Percentiles rank a stretch among this genome's conserved stretches.
Conservation (phyloP, 2,888 invertebrate genomes). For the Dicranocentrus wangi region DNA sequence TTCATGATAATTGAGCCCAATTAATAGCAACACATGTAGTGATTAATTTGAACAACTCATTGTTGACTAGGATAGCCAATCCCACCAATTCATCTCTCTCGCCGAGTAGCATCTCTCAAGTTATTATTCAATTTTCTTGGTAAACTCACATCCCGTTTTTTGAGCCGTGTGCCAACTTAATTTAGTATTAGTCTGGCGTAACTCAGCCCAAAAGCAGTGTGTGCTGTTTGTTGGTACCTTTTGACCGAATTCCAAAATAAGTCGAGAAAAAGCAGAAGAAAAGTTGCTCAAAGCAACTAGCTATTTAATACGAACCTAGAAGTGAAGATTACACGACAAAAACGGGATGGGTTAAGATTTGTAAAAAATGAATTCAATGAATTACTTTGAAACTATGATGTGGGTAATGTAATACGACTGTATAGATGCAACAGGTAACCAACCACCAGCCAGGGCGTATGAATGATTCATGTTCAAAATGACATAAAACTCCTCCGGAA, state of each 20-base stretch:
- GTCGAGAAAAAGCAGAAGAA: too few species aligned
- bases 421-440: too few species aligned
- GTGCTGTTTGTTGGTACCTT: conserved; percentile 41
- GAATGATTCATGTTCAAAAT: conserved; percentile 43
- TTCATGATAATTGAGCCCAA: neutral
- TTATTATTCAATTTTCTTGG: conserved; percentile 32
- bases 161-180: conserved; percentile 53
- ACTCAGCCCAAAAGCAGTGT: neutral
- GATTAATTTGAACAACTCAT: conserved; percentile 11
- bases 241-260: conserved; percentile 55
- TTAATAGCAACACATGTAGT: neutral
- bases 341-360: neutral
- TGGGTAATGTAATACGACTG: too few species aligned
- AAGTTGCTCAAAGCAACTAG: too few species aligned
- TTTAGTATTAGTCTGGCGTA: conserved; percentile 24
- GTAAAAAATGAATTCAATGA: conserved; percentile 4
- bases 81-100: neutral
- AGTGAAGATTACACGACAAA: conserved; percentile 20
- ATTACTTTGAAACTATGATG: neutral
- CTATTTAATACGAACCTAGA: conserved; percentile 40
- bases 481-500: conserved; percentile 58
- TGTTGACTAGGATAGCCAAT: neutral
- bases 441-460: neutral
- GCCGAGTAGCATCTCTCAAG: neutral
- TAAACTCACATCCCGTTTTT: conserved; percentile 34